Evolutionary conservation across 2,113 vertebrate species (phyloP), one percentile per base, ranked within the genome.

Genomic region (Cottus gobio): DNA sequence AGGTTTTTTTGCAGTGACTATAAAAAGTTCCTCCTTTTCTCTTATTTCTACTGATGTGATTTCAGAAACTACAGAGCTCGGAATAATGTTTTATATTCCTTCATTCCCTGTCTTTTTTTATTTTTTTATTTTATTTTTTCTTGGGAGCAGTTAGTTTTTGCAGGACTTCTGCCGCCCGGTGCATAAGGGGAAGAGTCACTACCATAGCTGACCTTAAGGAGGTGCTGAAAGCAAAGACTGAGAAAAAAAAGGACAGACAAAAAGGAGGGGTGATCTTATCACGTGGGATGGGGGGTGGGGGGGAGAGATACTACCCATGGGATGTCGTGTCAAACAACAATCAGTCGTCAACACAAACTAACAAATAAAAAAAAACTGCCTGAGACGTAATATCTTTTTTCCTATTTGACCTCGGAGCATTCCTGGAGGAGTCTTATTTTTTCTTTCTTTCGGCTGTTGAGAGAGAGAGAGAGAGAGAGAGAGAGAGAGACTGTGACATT

Each of bases 221-320:
- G 93, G 93, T 79, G 91, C 93, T 90, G 79, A 93, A 89, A 91
- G 88, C 91, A 93, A 91, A 91, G 89, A 85, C 89, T 90, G 90
- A 85, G 83, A 80, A 83, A 46, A 18, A 48, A 79, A 86, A 46
- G 42, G 79, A 88, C 74, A 85, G 77, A 84, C 62, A 46, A 46
- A 79, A 67, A 83, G 70, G 76, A 79, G 48, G 66, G 64, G 64
- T 85, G 57, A 85, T 72, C 50, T 81, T 79, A 83, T 77, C 79
- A 64, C 16, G 16, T n/a, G 70, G 16, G 39, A 71, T 64, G 76
- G 85, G 73, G 71, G 26, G 70, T 2, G 44, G 26, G 70, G 20
- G 11, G 79, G 67, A 76, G 86, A 71, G 71, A 69, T 48, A 46
- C 77, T 34, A 72, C 84, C 77, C 82, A 69, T 37, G 80, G 81